Conservation (phyloP, 2,113 vertebrate genomes). For the Anolis sagrei region DNA sequence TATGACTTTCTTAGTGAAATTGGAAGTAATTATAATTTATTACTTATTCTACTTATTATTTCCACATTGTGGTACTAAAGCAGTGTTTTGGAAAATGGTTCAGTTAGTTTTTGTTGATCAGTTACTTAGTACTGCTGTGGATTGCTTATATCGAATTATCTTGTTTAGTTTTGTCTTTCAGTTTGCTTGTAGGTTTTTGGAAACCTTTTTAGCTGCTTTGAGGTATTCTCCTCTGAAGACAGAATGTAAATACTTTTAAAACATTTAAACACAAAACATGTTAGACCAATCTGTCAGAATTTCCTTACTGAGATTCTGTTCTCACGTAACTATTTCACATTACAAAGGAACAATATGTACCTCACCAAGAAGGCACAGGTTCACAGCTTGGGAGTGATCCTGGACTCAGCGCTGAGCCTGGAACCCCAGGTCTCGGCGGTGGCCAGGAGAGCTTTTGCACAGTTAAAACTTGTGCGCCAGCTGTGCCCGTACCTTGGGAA, state of each 20-base stretch:
- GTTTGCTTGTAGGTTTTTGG: not conserved
- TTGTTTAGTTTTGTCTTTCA: not conserved
- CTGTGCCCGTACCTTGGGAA: too few species aligned
- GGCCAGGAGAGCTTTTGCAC: too few species aligned
- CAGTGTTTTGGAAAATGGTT: not conserved
- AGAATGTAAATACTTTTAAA: not conserved
- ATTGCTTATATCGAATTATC: not conserved
- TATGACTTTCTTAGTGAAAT: too few species aligned
- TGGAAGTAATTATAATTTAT: too few species aligned
- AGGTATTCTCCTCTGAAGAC: not conserved
- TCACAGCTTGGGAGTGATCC: too few species aligned
- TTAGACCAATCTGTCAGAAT: too few species aligned
- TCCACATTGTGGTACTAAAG: not conserved
- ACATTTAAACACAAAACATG: not conserved
- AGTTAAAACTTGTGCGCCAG: too few species aligned
- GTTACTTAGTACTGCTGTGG: not conserved
- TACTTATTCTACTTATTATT: not conserved
- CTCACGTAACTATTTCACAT: not conserved
- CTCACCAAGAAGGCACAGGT: not conserved
- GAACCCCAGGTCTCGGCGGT: too few species aligned
- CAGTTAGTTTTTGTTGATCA: not conserved
- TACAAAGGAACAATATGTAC: not conserved
- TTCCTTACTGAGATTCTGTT: not conserved
- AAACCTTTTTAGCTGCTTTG: not conserved
- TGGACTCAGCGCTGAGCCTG: too few species aligned